Conservation (phyloP, 2,113 vertebrate species). For the cat (Felis catus) region F.catus_Fca126_mat1.0 CM031416.1:136497501-136498000, state of each 20-base stretch:
- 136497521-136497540: background rate
- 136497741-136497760: too few relatives aligned
- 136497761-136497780: too few relatives aligned
- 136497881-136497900: background rate
- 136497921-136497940: background rate
- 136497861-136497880: background rate
- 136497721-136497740: too few relatives aligned
- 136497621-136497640: too few relatives aligned
- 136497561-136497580: background rate
- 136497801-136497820: too few relatives aligned
- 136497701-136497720: too few relatives aligned
- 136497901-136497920: background rate
- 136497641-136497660: too few relatives aligned
- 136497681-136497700: too few relatives aligned
- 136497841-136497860: background rate
- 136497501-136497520: background rate
- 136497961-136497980: background rate
- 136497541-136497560: background rate
- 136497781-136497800: too few relatives aligned
- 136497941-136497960: background rate
- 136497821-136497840: background rate
- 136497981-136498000: background rate
- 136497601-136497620: too few relatives aligned
- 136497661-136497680: too few relatives aligned
- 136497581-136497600: background rate